phyloP scores from a whole-genome alignment of 2,888 invertebrate species.

The Cabera pusaria region DNA sequence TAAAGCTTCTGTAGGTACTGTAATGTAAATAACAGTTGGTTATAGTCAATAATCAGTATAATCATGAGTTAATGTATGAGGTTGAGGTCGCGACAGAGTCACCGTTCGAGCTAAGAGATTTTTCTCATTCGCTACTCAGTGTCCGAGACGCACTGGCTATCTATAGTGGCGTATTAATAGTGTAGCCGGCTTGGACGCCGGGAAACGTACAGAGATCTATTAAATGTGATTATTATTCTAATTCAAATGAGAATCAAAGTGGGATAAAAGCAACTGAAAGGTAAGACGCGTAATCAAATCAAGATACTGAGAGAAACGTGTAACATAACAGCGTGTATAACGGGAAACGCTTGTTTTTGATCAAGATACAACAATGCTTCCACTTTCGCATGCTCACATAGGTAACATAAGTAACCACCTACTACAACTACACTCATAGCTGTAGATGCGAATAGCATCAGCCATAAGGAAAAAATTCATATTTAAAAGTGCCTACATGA shows the following conservation, averaged over 20 bases:
- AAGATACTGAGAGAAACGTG: conserved; percentile 17
- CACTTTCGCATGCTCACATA: conserved; percentile 33
- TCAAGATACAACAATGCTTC: conserved; percentile 36
- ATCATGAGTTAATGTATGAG: conserved; percentile 30
- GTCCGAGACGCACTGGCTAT: conserved; percentile 58
- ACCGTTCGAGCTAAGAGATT: conserved; percentile 55
- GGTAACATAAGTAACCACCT: no score
- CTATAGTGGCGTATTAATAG: conserved; percentile 65
- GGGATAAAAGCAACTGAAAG: conserved; percentile 15
- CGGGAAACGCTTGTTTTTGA: conserved; percentile 26
- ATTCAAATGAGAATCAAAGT: conserved; percentile 12
- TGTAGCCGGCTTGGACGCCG: conserved; percentile 49
- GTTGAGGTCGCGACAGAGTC: conserved; percentile 41
- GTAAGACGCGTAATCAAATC: conserved; percentile 25
- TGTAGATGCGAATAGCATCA: background rate
- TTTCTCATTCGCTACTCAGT: conserved; percentile 73
- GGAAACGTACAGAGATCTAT: conserved; percentile 41
- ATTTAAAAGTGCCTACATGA: no score
- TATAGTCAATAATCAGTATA: no score
- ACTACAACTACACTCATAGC: no score
- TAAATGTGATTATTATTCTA: conserved; percentile 27
- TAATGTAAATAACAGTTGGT: no score
- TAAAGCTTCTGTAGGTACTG: no score
- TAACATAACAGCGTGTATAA: conserved; percentile 12
- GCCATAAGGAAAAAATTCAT: conserved; percentile 12